Evolutionary conservation across 2,797 vertebrate genomes (phyloP).

Genomic region (Aldrovandia affinis): DNA sequence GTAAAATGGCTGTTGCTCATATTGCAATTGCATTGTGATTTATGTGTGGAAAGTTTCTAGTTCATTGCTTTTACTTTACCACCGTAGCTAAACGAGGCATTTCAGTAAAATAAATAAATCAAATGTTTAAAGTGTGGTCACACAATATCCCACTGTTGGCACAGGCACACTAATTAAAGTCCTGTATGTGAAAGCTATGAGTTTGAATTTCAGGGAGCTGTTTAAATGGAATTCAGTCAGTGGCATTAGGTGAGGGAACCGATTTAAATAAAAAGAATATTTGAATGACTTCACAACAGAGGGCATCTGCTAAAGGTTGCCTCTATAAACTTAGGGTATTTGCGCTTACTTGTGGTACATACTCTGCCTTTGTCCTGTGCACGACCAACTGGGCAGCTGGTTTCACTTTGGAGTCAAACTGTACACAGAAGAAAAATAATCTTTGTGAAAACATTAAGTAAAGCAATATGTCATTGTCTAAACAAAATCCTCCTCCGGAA

Average conservation of each 20-base stretch:
- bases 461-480: slow-evolving; percentile 51
- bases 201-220: not conserved
- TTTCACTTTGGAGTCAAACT: slow-evolving; percentile 50
- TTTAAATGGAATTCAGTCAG: not conserved
- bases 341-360: slow-evolving; percentile 9
- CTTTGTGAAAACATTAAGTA: slow-evolving; percentile 52
- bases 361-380: not conserved
- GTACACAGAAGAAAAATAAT: slow-evolving; percentile 38
- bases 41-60: not conserved
- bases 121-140: not conserved
- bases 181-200: not conserved
- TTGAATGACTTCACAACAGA: not conserved
- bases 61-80: not conserved
- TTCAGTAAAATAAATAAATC: not conserved
- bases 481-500: slow-evolving; percentile 36
- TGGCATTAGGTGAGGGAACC: not conserved
- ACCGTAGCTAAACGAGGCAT: not conserved
- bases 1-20: not conserved
- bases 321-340: slow-evolving; percentile 8
- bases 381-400: slow-evolving; percentile 46
- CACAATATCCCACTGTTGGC: not conserved
- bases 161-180: not conserved
- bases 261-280: not conserved
- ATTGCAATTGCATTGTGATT: not conserved
- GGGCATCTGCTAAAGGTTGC: not conserved